phyloP scores from a whole-genome alignment of 1,140 invertebrate species.

The Eulimnadia texana region DNA sequence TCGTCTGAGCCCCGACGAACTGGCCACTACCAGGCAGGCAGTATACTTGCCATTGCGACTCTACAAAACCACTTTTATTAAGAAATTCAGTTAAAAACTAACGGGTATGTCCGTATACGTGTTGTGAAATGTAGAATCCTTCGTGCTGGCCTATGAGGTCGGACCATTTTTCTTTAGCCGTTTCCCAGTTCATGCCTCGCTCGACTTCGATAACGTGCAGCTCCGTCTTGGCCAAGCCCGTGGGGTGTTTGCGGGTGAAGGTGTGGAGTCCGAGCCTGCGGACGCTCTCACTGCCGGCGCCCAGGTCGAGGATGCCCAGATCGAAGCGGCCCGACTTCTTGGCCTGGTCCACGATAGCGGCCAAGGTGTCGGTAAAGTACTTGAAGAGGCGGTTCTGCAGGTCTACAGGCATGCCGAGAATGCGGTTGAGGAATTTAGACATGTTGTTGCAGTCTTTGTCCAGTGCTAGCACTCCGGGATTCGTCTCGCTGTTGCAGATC shows the following conservation, averaged over 20 bases:
- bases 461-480: conserved; percentile 58
- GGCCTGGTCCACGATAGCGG: conserved; percentile 68
- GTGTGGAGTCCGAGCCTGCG: background rate
- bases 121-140: background rate
- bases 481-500: conserved; percentile 65
- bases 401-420: conserved; percentile 91
- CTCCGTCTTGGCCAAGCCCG: background rate
- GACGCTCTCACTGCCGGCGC: background rate
- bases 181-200: conserved; percentile 6
- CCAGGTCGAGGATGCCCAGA: conserved; percentile 4
- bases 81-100: background rate
- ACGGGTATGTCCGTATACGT: background rate
- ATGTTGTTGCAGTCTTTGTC: conserved; percentile 97
- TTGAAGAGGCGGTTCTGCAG: conserved; percentile 92
- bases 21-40: background rate
- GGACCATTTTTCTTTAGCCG: background rate
- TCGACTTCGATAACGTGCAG: conserved; percentile 6
- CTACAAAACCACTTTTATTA: background rate
- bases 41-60: background rate
- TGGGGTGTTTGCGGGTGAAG: background rate
- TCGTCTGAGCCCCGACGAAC: background rate
- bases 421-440: conserved; percentile 94
- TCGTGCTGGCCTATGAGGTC: background rate
- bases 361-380: conserved; percentile 91
- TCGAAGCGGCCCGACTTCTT: conserved; percentile 35